phyloP scores from a whole-genome alignment of 2,888 invertebrate genomes.

The Lasioglossum zephyrum region DNA sequence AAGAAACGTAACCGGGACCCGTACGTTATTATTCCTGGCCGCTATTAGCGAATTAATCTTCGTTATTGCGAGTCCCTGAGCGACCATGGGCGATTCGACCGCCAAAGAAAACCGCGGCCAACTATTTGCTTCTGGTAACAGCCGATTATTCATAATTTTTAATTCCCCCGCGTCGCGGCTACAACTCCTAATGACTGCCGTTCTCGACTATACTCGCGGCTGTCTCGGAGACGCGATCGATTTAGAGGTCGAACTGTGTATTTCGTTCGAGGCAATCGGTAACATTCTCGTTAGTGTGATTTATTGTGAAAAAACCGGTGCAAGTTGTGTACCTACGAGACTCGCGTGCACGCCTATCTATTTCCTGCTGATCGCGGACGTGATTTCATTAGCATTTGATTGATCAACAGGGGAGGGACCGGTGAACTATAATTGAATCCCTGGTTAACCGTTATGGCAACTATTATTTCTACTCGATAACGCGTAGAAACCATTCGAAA shows the following conservation, averaged over 20 bases:
- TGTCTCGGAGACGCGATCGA: constrained; percentile 21
- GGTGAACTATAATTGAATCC: constrained; percentile 78
- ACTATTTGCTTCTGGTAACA: constrained; percentile 31
- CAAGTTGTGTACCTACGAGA: constrained; percentile 71
- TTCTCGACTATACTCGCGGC: background rate
- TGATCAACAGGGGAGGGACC: constrained; percentile 68
- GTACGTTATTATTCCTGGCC: constrained; percentile 12
- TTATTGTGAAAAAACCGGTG: constrained; percentile 70
- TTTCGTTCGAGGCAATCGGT: constrained; percentile 51
- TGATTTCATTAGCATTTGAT: constrained; percentile 79
- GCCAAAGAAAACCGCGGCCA: constrained; percentile 21
- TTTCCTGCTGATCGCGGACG: constrained; percentile 66
- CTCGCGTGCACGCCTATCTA: constrained; percentile 64
- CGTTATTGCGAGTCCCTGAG: constrained; percentile 25
- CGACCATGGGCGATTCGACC: constrained; percentile 13
- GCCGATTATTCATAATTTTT: constrained; percentile 36
- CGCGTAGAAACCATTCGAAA: background rate
- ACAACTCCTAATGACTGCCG: constrained; percentile 18
- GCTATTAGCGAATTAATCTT: constrained; percentile 57
- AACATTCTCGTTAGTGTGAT: constrained; percentile 60
- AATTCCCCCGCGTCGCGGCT: background rate
- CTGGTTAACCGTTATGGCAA: constrained; percentile 49
- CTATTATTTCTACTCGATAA: constrained; percentile 22
- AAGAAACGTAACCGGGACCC: background rate
- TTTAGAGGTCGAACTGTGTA: constrained; percentile 28